Evolutionary conservation across 2,888 invertebrate species (phyloP), one percentile per base, ranked within the genome.

Genomic region (Polydrusus cervinus): DNA sequence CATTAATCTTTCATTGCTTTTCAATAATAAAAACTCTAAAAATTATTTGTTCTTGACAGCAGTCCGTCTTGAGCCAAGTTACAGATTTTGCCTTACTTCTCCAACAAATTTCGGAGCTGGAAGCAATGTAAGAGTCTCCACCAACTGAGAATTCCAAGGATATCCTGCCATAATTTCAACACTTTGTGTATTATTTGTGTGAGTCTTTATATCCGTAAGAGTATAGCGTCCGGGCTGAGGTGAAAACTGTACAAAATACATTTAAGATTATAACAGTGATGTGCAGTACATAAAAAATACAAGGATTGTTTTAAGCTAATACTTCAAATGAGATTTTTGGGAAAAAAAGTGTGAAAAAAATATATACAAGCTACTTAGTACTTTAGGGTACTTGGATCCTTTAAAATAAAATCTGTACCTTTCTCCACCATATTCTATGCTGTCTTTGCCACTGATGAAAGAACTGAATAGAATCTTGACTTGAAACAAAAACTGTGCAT

Each of bases 371-470:
- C n/a, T n/a, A n/a, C n/a, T n/a, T n/a, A n/a, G n/a, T n/a, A n/a
- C n/a, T n/a, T n/a, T n/a, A n/a, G n/a, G n/a, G n/a, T n/a, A n/a
- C n/a, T n/a, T n/a, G n/a, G n/a, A n/a, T n/a, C n/a, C n/a, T 34
- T 34, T 34, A n/a, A 13, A 43, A 43, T n/a, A 13, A 43, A 43
- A 43, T 43, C 1, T 13, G 0, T 43, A 81, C 78, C 85, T 93
- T 94, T 87, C 95, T 92, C 95, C 95, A 96, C 95, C 95, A 96
- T 80, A 92, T 92, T 84, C 93, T 93, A 71, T 95, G 90, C 82
- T 94, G 92, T 76, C 93, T 89, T 83, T 95, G 95, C 88, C 93
- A 92, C 80, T 92, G 91, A 82, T 93, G 91, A 84, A 94, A 94
- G 83, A 91, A 90, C 79, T 92, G 92, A 82, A 90, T 89, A 0